Evolutionary conservation across 2,888 invertebrate genomes (phyloP).

Genomic region (Lasioglossum figueresi): DNA sequence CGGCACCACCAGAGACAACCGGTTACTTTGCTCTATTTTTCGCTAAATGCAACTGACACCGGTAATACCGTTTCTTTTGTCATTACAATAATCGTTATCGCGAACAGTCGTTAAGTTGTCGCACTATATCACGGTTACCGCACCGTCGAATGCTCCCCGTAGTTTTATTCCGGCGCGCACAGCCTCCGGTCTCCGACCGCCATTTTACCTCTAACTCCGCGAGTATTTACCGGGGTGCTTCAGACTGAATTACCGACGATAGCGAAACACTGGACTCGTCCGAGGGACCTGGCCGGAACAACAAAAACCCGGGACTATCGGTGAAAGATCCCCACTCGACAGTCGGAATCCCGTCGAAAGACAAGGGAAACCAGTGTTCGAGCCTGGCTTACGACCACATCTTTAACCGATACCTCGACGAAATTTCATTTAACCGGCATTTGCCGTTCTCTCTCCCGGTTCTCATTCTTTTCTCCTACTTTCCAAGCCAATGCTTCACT

Average conservation of each 20-base stretch:
- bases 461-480: not conserved
- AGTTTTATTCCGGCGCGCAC: conserved; percentile 12
- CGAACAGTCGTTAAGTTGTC: conserved; percentile 8
- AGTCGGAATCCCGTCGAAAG: conserved; percentile 23
- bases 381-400: conserved; percentile 17
- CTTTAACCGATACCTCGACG: conserved; percentile 25
- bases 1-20: not conserved
- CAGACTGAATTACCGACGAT: conserved; percentile 35
- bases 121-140: conserved; percentile 29
- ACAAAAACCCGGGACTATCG: conserved; percentile 25
- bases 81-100: conserved; percentile 59
- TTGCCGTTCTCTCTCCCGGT: conserved; percentile 13
- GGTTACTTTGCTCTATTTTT: not conserved
- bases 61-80: conserved; percentile 24
- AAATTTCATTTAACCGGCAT: conserved; percentile 47
- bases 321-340: conserved; percentile 5
- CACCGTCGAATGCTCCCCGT: conserved; percentile 19
- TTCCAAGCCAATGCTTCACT: conserved; percentile 1
- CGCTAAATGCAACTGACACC: conserved; percentile 17
- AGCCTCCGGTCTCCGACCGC: not conserved
- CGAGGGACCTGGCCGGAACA: not conserved
- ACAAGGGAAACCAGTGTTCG: conserved; percentile 25
- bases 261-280: not conserved
- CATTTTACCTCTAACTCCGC: conserved; percentile 9
- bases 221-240: conserved; percentile 24